A percentile compares a stretch with the other conserved stretches of the same genome.
Conservation (phyloP, 2,113 vertebrate species). For the Antennarius striatus region DNA sequence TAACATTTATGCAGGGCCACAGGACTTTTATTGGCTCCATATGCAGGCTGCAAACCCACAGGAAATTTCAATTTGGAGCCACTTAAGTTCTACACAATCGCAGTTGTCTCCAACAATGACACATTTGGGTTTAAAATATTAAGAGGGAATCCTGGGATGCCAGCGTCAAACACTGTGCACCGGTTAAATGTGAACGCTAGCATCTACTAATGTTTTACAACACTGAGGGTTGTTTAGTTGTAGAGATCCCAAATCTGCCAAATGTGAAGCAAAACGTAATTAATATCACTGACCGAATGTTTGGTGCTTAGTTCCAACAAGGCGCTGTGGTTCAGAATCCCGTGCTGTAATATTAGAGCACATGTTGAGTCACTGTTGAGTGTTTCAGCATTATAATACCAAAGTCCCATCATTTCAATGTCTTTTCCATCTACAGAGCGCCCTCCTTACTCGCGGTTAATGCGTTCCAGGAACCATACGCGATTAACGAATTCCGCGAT, state of each 20-base stretch:
- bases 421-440: neutral
- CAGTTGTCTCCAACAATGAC: conserved; percentile 60
- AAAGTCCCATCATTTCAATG: conserved; percentile 37
- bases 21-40: conserved; percentile 61
- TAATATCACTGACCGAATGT: conserved; percentile 71
- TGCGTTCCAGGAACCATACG: too few relatives aligned
- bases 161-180: conserved; percentile 68
- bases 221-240: conserved; percentile 43
- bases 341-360: conserved; percentile 52
- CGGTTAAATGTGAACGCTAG: conserved; percentile 49
- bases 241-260: conserved; percentile 67
- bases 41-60: conserved; percentile 59
- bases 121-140: conserved; percentile 56
- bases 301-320: conserved; percentile 60
- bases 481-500: too few relatives aligned
- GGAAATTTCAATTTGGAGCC: conserved; percentile 73
- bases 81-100: conserved; percentile 65
- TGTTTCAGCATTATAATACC: conserved; percentile 50
- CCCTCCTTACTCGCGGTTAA: too few relatives aligned
- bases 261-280: conserved; percentile 74
- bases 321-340: conserved; percentile 66
- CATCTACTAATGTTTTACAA: conserved; percentile 62
- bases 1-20: conserved; percentile 61
- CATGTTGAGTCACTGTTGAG: conserved; percentile 57
- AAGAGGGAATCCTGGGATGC: conserved; percentile 69